Base-by-base conservation (phyloP, 2,113 vertebrate species). In the Saguinus midas region DNA sequence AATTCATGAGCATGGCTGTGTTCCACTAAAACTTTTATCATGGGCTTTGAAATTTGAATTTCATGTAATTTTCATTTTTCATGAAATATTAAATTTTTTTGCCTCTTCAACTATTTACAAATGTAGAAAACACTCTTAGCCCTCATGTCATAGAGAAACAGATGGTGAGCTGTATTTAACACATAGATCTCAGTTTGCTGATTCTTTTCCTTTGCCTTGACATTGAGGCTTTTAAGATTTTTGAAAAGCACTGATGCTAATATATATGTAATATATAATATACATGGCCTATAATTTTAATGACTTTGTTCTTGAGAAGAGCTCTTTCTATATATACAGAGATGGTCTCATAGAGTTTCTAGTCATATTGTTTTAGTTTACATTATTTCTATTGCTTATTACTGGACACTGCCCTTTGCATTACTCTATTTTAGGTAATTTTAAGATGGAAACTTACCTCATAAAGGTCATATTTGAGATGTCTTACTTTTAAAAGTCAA, bases 401-500 rank as follows among this genome's bases (percentile, higher is more conserved):
- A 70, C 25, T 81, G 8, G 14, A 66, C 32, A 32, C 5, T 55
- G 0, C 5, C 27, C 78, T 83, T 64, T 87, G 35, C 2, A 48
- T 82, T 89, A 58, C 5, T 52, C 40, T 73, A 81, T 92, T 81
- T 66, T 82, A 35, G 48, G 48, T 20, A 70, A 5, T 92, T 75
- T 86, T 72, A 80, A 81, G 27, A 91, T 29, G 17, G 21, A 55
- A 78, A 79, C 32, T 81, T 79, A 86, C 3, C 14, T 96, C 29
- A 80, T 70, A 57, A 95, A 93, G 29, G 23, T 73, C 37, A 40
- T 66, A 58, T 50, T 50, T 79, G 50, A 83, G 21, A 1, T 64
- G 70, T n/a, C 66, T 87, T 92, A 68, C 20, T 89, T 89, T 52
- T 45, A 75, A n/a, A 37, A 88, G 14, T 58, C 66, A 52, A 95